A percentile compares a stretch with the other conserved stretches of the same genome.
Conservation (phyloP, 2,888 invertebrate genomes). For the Molorchus minor region DNA sequence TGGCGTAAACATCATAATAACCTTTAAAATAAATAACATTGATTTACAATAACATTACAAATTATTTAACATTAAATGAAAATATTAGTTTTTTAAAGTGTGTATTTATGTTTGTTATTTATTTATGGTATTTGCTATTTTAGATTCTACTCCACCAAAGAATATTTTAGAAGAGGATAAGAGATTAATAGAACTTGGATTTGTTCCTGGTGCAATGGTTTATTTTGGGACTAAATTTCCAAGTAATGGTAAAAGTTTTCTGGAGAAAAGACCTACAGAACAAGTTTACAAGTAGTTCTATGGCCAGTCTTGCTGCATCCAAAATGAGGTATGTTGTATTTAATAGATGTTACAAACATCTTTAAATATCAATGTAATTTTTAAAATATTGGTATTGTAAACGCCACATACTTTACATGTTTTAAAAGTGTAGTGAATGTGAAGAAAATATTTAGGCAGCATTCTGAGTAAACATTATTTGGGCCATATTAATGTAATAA, state of each 20-base stretch:
- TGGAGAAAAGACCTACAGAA: constrained; percentile 70
- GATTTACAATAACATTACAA: no score
- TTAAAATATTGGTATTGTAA: no score
- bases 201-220: constrained; percentile 81
- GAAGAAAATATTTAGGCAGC: no score
- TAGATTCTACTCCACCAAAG: constrained; percentile 88
- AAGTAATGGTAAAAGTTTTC: constrained; percentile 60
- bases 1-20: no score
- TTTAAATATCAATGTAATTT: no score
- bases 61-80: no score
- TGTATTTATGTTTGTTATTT: constrained; percentile 4
- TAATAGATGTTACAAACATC: no score
- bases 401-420: no score
- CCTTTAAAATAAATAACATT: no score
- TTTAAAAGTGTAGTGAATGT: no score
- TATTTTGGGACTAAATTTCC: constrained; percentile 71
- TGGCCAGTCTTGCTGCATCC: constrained; percentile 74
- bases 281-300: constrained; percentile 72
- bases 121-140: constrained; percentile 47
- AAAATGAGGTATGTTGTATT: constrained; percentile 69
- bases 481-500: no score
- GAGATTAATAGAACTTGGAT: constrained; percentile 76
- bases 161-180: constrained; percentile 69
- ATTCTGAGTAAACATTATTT: no score
- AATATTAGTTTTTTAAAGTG: not conserved